Evolutionary conservation across 2,113 vertebrate genomes (phyloP).

Genomic region (Megaceryle maxima): DNA sequence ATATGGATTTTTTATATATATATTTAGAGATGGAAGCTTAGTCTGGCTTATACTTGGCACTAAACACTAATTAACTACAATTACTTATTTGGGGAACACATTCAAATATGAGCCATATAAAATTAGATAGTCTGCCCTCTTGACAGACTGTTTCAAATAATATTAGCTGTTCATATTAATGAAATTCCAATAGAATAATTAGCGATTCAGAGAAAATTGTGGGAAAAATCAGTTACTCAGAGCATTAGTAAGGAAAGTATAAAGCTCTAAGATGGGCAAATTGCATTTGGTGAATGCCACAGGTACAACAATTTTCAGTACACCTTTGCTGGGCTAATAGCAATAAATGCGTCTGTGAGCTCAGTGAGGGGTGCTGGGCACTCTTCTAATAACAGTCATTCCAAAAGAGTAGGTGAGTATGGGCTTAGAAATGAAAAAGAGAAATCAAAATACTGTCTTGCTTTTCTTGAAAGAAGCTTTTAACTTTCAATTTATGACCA

Average conservation of each 20-base stretch:
- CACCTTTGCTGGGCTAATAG: conserved; percentile 22
- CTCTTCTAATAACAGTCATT: conserved; percentile 38
- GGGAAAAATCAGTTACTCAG: neutral
- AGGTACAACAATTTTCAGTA: conserved; percentile 25
- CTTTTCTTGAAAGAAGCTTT: neutral
- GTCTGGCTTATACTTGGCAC: neutral
- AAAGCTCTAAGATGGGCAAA: conserved; percentile 16
- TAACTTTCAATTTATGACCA: neutral
- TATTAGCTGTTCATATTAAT: neutral
- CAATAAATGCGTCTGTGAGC: conserved; percentile 14
- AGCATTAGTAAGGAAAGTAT: neutral
- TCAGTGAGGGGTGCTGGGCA: neutral
- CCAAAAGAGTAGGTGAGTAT: neutral
- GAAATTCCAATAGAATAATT: conserved; percentile 26
- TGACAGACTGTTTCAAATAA: neutral
- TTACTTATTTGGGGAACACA: conserved; percentile 3
- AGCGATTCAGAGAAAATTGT: conserved; percentile 2
- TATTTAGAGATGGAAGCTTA: neutral
- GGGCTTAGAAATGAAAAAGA: neutral
- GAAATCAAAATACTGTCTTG: neutral
- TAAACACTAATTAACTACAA: neutral
- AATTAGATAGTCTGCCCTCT: neutral
- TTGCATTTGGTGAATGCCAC: conserved; percentile 36
- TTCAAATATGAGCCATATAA: neutral
- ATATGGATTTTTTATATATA: neutral